These are phyloP conservation scores for Atherix ibis DNA, from an alignment of 2,888 invertebrate species.

Conservation along the genomic window DNA sequence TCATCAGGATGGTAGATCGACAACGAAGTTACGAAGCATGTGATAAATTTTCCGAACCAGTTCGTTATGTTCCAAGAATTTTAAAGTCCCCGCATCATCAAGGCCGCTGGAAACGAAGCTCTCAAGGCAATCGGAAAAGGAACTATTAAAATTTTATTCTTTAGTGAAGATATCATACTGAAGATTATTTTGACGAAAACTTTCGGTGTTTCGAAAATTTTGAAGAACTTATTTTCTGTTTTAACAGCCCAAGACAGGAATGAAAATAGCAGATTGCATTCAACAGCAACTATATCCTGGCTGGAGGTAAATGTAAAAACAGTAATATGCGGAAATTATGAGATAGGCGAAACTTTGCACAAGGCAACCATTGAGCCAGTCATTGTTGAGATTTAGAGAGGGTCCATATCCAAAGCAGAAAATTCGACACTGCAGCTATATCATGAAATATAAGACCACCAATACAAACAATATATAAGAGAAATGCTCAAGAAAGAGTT, in stretches of 20 bases:
- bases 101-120: conserved; percentile 12
- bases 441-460: conserved; percentile 1
- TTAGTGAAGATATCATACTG: too few relatives aligned
- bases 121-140: conserved; percentile 12
- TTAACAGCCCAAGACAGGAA: conserved; percentile 14
- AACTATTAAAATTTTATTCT: conserved; percentile 11
- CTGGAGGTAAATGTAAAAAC: conserved; percentile 9
- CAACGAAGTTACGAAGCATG: conserved; percentile 9
- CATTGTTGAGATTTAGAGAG: background rate
- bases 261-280: conserved; percentile 4
- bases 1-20: conserved; percentile 8
- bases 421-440: conserved; percentile 3
- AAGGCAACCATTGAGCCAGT: conserved; percentile 13
- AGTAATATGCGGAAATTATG: conserved; percentile 5
- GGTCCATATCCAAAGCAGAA: background rate
- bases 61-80: background rate
- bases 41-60: background rate
- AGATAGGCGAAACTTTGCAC: conserved; percentile 9
- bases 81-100: background rate
- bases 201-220: conserved; percentile 15
- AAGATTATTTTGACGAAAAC: too few relatives aligned
- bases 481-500: background rate
- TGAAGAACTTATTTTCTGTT: conserved; percentile 15
- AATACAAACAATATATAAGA: background rate
- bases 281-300: conserved; percentile 11